phyloP scores from a whole-genome alignment of 23 tunicate genomes.

The Phallusia fumigata region DNA sequence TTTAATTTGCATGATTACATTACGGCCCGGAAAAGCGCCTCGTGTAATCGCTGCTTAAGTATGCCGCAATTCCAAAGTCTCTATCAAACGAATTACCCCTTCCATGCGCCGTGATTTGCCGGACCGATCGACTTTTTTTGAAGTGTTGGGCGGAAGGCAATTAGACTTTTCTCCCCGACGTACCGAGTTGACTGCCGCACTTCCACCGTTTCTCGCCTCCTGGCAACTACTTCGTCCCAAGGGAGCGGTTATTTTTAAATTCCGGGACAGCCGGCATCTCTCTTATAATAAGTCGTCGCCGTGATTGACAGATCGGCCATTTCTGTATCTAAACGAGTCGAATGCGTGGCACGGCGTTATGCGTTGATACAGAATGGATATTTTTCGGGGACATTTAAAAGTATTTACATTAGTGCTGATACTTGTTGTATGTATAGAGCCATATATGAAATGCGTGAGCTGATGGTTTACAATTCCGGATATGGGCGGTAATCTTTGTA shows the following conservation, averaged over 20 bases:
- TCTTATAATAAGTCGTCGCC: not conserved
- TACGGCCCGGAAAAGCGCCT: too few species aligned
- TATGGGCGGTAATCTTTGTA: not conserved
- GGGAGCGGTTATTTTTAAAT: not conserved
- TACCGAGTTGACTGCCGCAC: not conserved
- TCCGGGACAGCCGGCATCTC: slow-evolving; percentile 11
- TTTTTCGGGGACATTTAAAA: too few species aligned
- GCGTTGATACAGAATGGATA: too few species aligned
- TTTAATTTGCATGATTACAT: too few species aligned
- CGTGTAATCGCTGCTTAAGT: not conserved
- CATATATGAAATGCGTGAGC: too few species aligned
- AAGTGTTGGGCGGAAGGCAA: not conserved
- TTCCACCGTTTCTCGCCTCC: not conserved
- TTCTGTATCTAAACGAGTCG: too few species aligned
- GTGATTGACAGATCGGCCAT: not conserved
- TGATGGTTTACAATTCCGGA: not conserved
- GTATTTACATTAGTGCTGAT: too few species aligned
- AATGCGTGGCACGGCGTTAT: too few species aligned
- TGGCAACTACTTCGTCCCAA: not conserved
- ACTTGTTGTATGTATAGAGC: too few species aligned
- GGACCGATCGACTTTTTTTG: not conserved
- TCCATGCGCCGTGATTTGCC: not conserved
- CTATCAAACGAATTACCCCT: not conserved
- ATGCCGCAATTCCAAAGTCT: not conserved
- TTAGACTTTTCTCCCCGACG: slow-evolving; percentile 2